phyloP scores from a whole-genome alignment of 2,888 invertebrate genomes.

The Eilema depressum region DNA sequence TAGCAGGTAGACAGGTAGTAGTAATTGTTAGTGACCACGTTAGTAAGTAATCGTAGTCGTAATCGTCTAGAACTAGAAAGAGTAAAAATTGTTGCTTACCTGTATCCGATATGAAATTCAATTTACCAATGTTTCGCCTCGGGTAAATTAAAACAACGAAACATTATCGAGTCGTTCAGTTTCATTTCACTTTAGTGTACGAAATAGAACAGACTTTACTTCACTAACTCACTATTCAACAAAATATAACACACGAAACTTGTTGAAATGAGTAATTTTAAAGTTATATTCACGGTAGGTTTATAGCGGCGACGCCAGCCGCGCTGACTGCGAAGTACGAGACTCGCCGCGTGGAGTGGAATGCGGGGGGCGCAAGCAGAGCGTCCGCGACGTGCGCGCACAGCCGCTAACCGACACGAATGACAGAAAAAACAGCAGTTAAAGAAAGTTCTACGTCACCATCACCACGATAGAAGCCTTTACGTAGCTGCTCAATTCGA shows the following conservation, averaged over 20 bases:
- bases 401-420: conserved; percentile 64
- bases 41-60: neutral
- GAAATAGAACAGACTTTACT: conserved; percentile 45
- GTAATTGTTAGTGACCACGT: neutral
- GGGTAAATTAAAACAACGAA: conserved; percentile 67
- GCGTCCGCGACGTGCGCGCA: conserved; percentile 70
- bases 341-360: conserved; percentile 25
- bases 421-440: conserved; percentile 67
- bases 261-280: conserved; percentile 56
- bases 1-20: neutral
- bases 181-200: conserved; percentile 71
- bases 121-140: conserved; percentile 58
- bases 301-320: conserved; percentile 57
- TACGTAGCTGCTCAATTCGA: conserved; percentile 71
- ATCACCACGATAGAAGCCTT: conserved; percentile 76
- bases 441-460: conserved; percentile 82
- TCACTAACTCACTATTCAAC: conserved; percentile 63
- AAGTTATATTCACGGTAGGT: conserved; percentile 73
- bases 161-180: conserved; percentile 72
- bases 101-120: conserved; percentile 48
- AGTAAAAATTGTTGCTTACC: conserved; percentile 44
- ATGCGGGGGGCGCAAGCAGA: conserved; percentile 38
- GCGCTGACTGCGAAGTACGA: conserved; percentile 49
- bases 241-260: conserved; percentile 58
- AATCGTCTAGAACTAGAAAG: conserved; percentile 8